Base-by-base conservation (phyloP, 1,140 invertebrate genomes). In the Phymastichus coffea region DNA sequence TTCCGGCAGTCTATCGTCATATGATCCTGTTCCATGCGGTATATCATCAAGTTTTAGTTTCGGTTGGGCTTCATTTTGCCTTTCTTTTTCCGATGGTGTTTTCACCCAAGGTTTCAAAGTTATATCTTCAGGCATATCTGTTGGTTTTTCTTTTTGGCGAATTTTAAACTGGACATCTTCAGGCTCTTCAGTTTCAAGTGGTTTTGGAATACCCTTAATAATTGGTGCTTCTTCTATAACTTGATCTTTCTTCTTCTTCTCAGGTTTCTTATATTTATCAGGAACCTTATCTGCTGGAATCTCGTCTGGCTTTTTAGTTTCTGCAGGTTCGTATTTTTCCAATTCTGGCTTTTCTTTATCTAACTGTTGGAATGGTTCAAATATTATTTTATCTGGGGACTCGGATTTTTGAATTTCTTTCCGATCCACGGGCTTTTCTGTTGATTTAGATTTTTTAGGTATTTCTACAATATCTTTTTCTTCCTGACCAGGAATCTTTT, bases 101-200 rank as follows among this genome's bases (percentile, higher is more conserved):
- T 82, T 80, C 15, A 76, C 76, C 67, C 84, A 82, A 3, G 79
- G 79, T 66, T 86, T 86, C 0, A 86, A 62, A 46, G 64, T 82
- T 22, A 85, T 77, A 61, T 78, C 63, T 63, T 83, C 80, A 1
- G 76, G 75, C 40, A 77, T 70, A 52, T 86, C 82, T 66, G 84
- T 81, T 2, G 82, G 80, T 64, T 78, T 78, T 23, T 83, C 73
- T 61, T 71, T 74, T 54, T 73, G 62, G 17, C 84, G 82, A 62
- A 81, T 85, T 64, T 80, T 82, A 58, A 86, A 85, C 66, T 83
- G 84, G 7, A 86, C 67, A 38, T 83, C 75, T 8, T 78, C 75
- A 65, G 84, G 76, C 65, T 84, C 77, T 40, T 80, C 70, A 26
- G 77, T 72, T 65, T 81, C 76, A 15, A 72, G 57, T 38, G 78